Evolutionary conservation across 2,797 vertebrate genomes (phyloP), one percentile per base, ranked within the genome.

Genomic region (Emydoidea blandingii): DNA sequence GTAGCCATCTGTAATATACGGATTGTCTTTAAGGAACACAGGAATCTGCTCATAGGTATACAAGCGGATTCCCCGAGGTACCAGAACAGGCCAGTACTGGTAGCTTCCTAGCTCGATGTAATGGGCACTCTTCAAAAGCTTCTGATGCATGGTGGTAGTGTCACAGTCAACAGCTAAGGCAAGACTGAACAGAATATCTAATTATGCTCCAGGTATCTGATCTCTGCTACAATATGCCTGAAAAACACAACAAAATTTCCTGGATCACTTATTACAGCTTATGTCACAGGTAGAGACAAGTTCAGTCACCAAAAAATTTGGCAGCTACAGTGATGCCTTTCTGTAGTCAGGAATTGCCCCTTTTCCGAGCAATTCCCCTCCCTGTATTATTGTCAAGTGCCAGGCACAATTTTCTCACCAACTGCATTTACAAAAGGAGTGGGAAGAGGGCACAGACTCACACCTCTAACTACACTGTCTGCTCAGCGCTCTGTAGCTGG

Each of bases 21-120:
- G 99, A 97, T 99, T 99, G 95, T 99, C 99, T 96, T 99, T 98
- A 85, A 99, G 98, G 91, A 99, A 99, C 50, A 98, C 97, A 0
- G 99, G 99, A 97, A 99, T 99, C 98, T 99, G 99, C 85, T 99
- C 99, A 34, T 99, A 99, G 9, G 99, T 99, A 98, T 99, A 99
- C 8, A 99, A 98, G 7, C 99, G 97, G 94, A 99, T 99, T 15
- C 99, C 99, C 78, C 99, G 97, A 79, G 99, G 99, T 34, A 99
- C 98, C 96, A 99, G 98, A n/a, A 99, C 99, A 0, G 99, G 99
- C 99, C 99, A 99, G 97, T 99, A 99, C 97, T 99, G 99, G 90
- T 99, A 99, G 85, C 99, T 98, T 21, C 99, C 99, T 98, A 99
- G 98, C 97, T 99, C 99, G 47, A 99, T 99, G 98, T 99, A 99